Conservation (phyloP, 2,797 vertebrate genomes). For the Micrastur ruficollis region DNA sequence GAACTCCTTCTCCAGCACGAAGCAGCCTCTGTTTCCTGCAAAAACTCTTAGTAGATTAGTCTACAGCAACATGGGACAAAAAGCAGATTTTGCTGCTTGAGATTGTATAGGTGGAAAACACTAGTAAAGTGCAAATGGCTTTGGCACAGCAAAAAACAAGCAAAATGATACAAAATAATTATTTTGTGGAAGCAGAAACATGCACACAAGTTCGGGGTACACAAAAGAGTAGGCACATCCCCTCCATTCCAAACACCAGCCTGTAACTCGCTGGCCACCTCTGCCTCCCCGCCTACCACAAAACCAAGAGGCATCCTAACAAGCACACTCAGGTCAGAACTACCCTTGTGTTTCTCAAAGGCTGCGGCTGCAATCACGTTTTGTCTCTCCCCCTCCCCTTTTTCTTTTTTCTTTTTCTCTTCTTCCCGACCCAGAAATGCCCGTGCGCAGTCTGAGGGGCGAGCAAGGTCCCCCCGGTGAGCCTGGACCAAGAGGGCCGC, state of each 20-base stretch:
- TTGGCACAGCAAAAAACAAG: neutral
- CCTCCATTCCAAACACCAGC: neutral
- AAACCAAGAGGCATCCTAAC: neutral
- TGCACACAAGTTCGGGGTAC: rapidly evolving
- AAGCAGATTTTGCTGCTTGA: neutral
- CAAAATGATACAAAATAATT: neutral
- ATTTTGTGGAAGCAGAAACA: neutral
- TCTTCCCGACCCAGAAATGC: constrained; percentile 65
- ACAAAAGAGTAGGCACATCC: neutral
- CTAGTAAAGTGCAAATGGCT: neutral
- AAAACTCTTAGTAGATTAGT: neutral
- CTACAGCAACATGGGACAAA: neutral
- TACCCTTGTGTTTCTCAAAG: neutral
- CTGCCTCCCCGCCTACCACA: neutral
- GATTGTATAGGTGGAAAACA: neutral
- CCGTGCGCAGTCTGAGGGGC: constrained; percentile 81
- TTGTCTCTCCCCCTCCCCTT: neutral
- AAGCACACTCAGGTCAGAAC: neutral
- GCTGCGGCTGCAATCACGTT: neutral
- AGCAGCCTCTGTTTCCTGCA: neutral
- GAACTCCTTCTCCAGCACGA: neutral
- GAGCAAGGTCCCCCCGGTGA: constrained; percentile 87
- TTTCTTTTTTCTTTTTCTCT: neutral
- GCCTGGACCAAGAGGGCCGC: constrained; percentile 85
- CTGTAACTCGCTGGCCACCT: neutral